Evolutionary conservation across 2,797 vertebrate species (phyloP).

Genomic region (Spinus pinus): DNA sequence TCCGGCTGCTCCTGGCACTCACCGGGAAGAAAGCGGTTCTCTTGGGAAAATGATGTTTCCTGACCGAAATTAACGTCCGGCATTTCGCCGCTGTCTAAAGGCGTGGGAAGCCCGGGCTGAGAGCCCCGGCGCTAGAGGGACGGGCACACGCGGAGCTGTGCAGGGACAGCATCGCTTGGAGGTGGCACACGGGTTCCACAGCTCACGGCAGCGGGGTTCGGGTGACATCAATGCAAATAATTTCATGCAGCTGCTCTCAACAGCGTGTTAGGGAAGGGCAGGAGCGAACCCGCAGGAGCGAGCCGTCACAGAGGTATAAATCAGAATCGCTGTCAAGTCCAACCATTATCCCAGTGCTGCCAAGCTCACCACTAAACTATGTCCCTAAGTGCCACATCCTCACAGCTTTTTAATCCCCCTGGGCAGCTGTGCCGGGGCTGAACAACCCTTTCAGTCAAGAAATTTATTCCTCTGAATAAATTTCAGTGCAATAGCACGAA

Average conservation of each 20-base stretch:
- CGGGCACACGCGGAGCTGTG: rapidly evolving
- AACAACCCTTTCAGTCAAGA: not conserved
- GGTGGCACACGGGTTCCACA: not conserved
- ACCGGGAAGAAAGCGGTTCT: not conserved
- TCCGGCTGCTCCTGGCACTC: not conserved
- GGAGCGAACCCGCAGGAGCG: not conserved
- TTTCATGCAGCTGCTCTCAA: not conserved
- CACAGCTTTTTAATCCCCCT: not conserved
- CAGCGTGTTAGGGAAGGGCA: not conserved
- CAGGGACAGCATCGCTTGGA: not conserved
- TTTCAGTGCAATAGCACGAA: not conserved
- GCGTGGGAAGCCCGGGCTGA: not conserved
- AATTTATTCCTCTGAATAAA: not conserved
- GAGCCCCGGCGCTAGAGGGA: not conserved
- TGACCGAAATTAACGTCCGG: rapidly evolving
- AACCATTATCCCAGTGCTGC: not conserved
- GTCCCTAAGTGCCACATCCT: not conserved
- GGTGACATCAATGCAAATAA: not conserved
- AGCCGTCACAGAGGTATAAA: not conserved
- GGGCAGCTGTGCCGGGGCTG: not conserved
- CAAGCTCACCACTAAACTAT: not conserved
- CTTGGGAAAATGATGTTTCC: not conserved
- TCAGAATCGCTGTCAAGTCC: not conserved
- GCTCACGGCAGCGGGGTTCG: rapidly evolving
- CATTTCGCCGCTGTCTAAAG: rapidly evolving